Conservation (phyloP, 2,888 invertebrate genomes). For the Agrilus mali region DNA sequence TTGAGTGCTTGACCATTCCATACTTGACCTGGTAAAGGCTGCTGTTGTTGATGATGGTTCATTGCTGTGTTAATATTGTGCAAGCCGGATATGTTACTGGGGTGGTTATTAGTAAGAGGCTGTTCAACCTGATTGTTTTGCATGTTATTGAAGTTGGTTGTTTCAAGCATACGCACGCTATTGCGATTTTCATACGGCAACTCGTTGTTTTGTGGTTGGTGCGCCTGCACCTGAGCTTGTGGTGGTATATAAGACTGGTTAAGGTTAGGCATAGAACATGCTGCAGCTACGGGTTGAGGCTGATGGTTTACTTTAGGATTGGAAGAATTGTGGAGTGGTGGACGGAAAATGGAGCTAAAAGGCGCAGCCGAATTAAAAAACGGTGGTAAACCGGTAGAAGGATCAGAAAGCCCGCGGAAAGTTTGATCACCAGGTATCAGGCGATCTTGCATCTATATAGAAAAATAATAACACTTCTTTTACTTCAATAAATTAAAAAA, state of each 20-base stretch:
- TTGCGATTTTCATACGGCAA: too few relatives aligned
- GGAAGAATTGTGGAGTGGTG: slow-evolving; percentile 5
- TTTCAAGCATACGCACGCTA: too few relatives aligned
- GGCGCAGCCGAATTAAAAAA: slow-evolving; percentile 6
- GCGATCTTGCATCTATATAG: slow-evolving; percentile 20
- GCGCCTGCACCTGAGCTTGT: too few relatives aligned
- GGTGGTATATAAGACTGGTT: slow-evolving; percentile 20
- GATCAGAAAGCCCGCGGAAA: too few relatives aligned
- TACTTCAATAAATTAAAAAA: slow-evolving; percentile 13
- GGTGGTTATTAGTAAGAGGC: too few relatives aligned
- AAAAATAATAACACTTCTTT: slow-evolving; percentile 2
- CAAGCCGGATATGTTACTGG: too few relatives aligned
- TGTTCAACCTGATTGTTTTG: too few relatives aligned
- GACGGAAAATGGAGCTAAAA: slow-evolving; percentile 2
- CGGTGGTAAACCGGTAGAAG: too few relatives aligned
- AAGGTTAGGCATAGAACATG: slow-evolving; percentile 29
- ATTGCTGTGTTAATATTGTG: too few relatives aligned
- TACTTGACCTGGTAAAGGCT: slow-evolving; percentile 23
- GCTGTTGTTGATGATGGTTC: slow-evolving; percentile 11
- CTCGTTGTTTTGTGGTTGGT: too few relatives aligned
- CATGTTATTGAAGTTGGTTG: too few relatives aligned
- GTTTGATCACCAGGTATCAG: slow-evolving; percentile 3
- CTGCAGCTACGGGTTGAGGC: slow-evolving; percentile 19
- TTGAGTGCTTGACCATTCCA: slow-evolving; percentile 51
- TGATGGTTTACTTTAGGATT: slow-evolving; percentile 16